A percentile compares a stretch with the other conserved stretches of the same genome.
Evolutionary conservation across 2,888 invertebrate species (phyloP).

Genomic region (Noctua janthe): DNA sequence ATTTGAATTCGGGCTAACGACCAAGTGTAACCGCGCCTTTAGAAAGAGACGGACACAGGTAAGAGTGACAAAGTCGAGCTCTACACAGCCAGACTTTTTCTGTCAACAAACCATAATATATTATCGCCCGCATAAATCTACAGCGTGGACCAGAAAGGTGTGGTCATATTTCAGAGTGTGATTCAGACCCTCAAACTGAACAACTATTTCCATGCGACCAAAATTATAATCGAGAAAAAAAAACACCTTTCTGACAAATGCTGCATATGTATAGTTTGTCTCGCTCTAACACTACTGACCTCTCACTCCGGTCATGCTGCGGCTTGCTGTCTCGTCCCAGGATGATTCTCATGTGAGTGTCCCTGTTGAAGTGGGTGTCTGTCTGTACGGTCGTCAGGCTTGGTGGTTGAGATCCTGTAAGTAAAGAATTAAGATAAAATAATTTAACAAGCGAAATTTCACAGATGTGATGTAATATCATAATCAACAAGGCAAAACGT

Average conservation of each 20-base stretch:
- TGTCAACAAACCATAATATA: too few species aligned
- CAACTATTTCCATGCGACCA: neutral
- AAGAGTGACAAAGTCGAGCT: too few species aligned
- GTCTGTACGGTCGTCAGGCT: conserved; percentile 86
- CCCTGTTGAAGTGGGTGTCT: conserved; percentile 96
- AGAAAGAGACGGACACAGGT: too few species aligned
- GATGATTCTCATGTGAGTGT: conserved; percentile 97
- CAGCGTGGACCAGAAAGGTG: neutral
- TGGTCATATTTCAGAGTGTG: neutral
- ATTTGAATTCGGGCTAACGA: too few species aligned
- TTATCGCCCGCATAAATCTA: neutral
- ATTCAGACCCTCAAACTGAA: neutral
- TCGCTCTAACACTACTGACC: conserved; percentile 69
- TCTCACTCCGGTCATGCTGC: conserved; percentile 77
- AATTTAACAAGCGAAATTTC: neutral
- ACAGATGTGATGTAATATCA: neutral
- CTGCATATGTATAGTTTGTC: neutral
- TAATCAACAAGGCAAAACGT: neutral
- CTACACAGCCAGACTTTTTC: too few species aligned
- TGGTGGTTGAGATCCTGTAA: conserved; percentile 80
- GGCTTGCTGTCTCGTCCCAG: conserved; percentile 91
- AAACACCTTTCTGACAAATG: neutral
- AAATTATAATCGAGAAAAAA: neutral
- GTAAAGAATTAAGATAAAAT: neutral
- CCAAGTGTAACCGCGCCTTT: neutral